phyloP scores from a whole-genome alignment of 2,113 vertebrate species.

The Indicator indicator region DNA sequence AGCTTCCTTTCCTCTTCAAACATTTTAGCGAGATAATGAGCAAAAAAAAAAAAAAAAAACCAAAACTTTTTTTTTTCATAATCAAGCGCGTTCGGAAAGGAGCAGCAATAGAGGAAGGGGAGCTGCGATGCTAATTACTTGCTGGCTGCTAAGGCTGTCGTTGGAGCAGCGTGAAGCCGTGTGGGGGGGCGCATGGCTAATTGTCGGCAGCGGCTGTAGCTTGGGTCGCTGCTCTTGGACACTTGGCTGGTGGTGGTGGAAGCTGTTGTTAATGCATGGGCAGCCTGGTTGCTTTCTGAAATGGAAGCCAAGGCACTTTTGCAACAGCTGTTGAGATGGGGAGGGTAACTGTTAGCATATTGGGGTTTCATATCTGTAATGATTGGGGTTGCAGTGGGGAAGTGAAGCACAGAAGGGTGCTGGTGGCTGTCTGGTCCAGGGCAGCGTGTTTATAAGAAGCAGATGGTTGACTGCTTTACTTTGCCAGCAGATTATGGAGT shows the following conservation, averaged over 20 bases:
- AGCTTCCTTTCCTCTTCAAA: slow-evolving; percentile 45
- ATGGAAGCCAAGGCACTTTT: background rate
- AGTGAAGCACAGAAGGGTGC: background rate
- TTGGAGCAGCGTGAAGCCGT: background rate
- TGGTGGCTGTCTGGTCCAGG: background rate
- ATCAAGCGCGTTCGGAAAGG: background rate
- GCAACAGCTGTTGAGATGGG: background rate
- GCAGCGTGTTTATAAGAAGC: background rate
- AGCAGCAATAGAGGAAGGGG: background rate
- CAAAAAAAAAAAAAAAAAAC: background rate
- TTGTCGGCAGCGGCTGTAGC: background rate
- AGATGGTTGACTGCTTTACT: slow-evolving; percentile 34
- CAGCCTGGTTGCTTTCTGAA: background rate
- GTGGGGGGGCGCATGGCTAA: background rate
- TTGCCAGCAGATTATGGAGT: background rate
- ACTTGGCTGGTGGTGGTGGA: background rate
- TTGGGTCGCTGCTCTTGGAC: background rate
- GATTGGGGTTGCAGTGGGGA: background rate
- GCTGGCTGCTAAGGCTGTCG: background rate
- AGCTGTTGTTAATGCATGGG: background rate
- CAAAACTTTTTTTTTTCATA: background rate
- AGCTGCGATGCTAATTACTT: background rate
- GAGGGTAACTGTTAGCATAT: background rate
- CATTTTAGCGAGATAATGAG: slow-evolving; percentile 50
- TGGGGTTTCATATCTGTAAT: background rate